phyloP scores from a whole-genome alignment of 2,797 vertebrate species.

The Myotis planiceps region DNA sequence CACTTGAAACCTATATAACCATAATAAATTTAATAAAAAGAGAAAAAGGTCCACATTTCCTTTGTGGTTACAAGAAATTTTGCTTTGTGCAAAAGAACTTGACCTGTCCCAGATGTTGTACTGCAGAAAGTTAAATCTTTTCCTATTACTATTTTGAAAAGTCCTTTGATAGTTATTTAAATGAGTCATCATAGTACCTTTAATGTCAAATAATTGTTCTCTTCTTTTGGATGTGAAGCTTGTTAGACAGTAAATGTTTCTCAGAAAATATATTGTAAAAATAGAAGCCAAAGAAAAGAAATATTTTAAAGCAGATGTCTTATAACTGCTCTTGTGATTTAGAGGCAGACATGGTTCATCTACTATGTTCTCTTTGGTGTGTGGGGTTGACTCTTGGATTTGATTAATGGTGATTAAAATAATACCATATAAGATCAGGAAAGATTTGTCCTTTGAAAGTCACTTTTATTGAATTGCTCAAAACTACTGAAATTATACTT shows the following conservation, averaged over 20 bases:
- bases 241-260: background rate
- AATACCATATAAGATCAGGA: background rate
- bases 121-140: conserved; percentile 46
- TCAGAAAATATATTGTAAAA: conserved; percentile 25
- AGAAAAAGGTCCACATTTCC: background rate
- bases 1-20: background rate
- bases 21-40: background rate
- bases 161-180: conserved; percentile 19
- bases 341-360: background rate
- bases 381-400: background rate
- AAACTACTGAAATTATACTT: conserved; percentile 18
- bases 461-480: conserved; percentile 11
- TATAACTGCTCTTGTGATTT: background rate
- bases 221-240: background rate
- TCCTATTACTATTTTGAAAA: conserved; percentile 3
- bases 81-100: background rate
- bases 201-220: conserved; percentile 3
- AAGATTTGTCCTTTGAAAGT: conserved; percentile 30
- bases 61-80: background rate
- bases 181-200: background rate
- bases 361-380: background rate
- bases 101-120: background rate
- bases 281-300: conserved; percentile 21
- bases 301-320: background rate
- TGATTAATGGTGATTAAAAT: background rate